Evolutionary conservation across 2,113 vertebrate genomes (phyloP).

Genomic region (Pachycephala philippinensis): DNA sequence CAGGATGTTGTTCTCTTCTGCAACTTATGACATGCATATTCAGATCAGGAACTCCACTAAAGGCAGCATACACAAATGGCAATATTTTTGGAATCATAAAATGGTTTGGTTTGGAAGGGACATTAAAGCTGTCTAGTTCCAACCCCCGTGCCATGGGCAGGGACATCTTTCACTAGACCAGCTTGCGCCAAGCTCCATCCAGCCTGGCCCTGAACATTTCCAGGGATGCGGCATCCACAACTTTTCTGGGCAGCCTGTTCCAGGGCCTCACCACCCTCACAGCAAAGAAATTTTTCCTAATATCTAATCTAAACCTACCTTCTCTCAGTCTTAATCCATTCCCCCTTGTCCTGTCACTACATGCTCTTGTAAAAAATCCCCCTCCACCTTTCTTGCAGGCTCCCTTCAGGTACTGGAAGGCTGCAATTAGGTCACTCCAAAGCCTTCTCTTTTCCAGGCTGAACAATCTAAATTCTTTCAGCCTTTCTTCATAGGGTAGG

Average conservation of each 20-base stretch:
- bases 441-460: neutral
- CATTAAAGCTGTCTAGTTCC: neutral
- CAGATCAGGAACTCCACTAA: neutral
- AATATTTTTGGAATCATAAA: neutral
- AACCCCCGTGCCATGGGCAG: neutral
- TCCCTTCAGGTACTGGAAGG: neutral
- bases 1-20: neutral
- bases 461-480: neutral
- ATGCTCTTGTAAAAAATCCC: neutral
- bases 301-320: neutral
- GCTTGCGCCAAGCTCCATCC: neutral
- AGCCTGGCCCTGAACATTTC: neutral
- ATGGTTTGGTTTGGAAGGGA: neutral
- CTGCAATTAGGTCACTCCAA: neutral
- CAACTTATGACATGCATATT: neutral
- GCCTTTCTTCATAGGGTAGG: neutral
- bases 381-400: neutral
- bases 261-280: neutral
- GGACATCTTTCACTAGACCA: neutral
- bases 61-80: neutral
- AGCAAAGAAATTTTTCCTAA: neutral
- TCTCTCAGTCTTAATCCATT: neutral
- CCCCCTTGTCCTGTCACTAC: rapidly evolving
- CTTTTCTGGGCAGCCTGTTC: neutral
- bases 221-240: neutral